Evolutionary conservation across 2,888 invertebrate genomes (phyloP).

Genomic region (Perizoma flavofasciatum): DNA sequence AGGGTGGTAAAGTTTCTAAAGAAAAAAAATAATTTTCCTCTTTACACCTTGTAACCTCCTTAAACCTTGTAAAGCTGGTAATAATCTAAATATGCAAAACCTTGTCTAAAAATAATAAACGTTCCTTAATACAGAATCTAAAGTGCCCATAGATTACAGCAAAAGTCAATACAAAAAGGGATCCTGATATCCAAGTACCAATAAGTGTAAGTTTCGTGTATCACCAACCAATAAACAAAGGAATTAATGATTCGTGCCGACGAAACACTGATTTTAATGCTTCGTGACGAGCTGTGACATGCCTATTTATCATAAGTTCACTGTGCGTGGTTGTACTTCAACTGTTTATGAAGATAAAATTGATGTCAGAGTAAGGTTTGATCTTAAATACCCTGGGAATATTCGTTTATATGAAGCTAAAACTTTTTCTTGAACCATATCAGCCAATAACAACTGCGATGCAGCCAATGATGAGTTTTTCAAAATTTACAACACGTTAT

Average conservation of each 20-base stretch:
- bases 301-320: slow-evolving; percentile 55
- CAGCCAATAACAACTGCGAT: too few relatives aligned
- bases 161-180: slow-evolving; percentile 26
- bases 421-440: too few relatives aligned
- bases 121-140: slow-evolving; percentile 2
- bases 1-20: too few relatives aligned
- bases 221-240: slow-evolving; percentile 67
- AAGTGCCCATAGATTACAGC: slow-evolving; percentile 22
- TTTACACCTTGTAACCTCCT: too few relatives aligned
- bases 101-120: neutral
- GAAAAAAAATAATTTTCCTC: too few relatives aligned
- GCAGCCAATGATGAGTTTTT: too few relatives aligned
- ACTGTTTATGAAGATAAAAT: slow-evolving; percentile 31
- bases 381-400: slow-evolving; percentile 4
- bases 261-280: slow-evolving; percentile 77
- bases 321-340: slow-evolving; percentile 37
- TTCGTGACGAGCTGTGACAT: slow-evolving; percentile 69
- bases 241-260: slow-evolving; percentile 75
- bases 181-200: slow-evolving; percentile 26
- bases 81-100: slow-evolving; percentile 1
- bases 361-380: slow-evolving; percentile 9
- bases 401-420: too few relatives aligned
- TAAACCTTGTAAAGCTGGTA: too few relatives aligned
- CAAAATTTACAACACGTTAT: too few relatives aligned
- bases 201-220: slow-evolving; percentile 62